Evolutionary conservation across 2,113 vertebrate genomes (phyloP).

Genomic region (Cacatua alba): DNA sequence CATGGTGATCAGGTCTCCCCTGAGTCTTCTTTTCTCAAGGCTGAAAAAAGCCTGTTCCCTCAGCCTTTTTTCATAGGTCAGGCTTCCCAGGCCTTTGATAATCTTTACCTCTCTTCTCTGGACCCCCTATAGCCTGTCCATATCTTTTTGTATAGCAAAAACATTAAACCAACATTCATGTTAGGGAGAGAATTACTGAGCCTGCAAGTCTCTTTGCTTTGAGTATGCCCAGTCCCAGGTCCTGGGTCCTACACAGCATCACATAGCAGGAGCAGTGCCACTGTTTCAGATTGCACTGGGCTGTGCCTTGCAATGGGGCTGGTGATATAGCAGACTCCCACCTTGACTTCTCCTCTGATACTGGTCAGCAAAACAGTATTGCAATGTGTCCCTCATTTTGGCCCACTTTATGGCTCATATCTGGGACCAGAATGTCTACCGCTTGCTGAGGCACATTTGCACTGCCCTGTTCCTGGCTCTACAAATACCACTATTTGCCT

Average conservation of each 20-base stretch:
- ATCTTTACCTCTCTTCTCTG: neutral
- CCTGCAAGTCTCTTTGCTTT: neutral
- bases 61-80: neutral
- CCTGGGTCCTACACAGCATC: neutral
- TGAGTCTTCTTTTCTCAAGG: neutral
- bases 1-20: neutral
- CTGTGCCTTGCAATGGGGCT: neutral
- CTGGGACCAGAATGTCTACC: neutral
- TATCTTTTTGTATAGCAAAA: neutral
- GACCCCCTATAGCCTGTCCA: neutral
- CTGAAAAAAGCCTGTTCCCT: neutral
- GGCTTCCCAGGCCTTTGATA: neutral
- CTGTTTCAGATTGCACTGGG: rapidly evolving
- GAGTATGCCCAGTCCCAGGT: neutral
- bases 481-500: neutral
- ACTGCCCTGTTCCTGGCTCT: neutral
- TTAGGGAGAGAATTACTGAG: neutral
- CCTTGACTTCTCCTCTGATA: neutral
- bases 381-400: neutral
- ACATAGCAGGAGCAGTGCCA: neutral
- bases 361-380: neutral
- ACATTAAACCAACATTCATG: neutral
- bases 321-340: neutral
- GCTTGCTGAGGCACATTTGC: neutral
- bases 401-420: neutral